These are phyloP conservation scores for Catocala sponsa DNA, from an alignment of 2,888 invertebrate genomes.

Conservation along the genomic window DNA sequence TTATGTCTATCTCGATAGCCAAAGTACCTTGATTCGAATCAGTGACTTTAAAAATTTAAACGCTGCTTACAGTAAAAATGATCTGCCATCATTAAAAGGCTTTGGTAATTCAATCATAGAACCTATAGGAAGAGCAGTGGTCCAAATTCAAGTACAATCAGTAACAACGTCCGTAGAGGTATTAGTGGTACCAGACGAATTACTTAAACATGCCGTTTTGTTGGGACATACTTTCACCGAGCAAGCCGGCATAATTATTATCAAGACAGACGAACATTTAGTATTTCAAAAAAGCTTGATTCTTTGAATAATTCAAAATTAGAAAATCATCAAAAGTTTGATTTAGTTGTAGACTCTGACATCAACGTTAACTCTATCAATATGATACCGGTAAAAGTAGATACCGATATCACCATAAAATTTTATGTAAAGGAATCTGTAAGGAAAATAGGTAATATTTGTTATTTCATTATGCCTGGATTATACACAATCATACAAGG, in stretches of 20 bases:
- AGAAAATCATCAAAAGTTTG: neutral
- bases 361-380: neutral
- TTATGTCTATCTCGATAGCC: slow-evolving; percentile 7
- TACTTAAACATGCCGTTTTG: neutral
- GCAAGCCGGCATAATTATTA: neutral
- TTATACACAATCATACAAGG: neutral
- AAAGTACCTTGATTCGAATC: neutral
- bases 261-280: neutral
- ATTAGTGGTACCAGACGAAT: slow-evolving; percentile 6
- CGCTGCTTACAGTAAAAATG: neutral
- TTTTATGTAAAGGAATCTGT: slow-evolving; percentile 5
- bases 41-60: neutral
- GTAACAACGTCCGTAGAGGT: neutral
- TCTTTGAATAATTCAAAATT: no score
- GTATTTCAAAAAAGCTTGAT: neutral
- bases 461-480: slow-evolving; percentile 9
- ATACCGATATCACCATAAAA: neutral
- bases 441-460: neutral
- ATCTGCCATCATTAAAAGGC: neutral
- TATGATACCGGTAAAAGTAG: neutral
- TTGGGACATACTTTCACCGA: no score
- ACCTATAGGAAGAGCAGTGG: neutral
- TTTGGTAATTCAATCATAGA: neutral
- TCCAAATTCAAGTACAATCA: neutral
- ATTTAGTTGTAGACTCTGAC: neutral